Evolutionary conservation across 2,113 vertebrate genomes (phyloP), one percentile per base, ranked within the genome.

Genomic region (Hystrix brachyura): DNA sequence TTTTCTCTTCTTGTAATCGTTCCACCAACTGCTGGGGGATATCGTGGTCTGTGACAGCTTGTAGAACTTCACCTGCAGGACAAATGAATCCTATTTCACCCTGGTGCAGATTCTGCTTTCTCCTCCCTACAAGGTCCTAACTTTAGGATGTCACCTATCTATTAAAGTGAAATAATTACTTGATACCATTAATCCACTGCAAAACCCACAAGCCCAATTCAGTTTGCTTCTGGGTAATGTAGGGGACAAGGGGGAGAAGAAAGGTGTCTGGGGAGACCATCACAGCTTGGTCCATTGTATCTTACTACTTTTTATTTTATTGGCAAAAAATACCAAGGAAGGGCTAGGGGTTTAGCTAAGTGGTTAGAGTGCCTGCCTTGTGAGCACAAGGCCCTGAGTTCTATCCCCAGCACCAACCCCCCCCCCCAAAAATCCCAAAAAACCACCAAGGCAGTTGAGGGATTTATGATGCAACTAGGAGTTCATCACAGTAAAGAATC

Each of bases 21-120:
- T 99, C 99, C 93, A 99, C 99, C 96, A 99, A 98, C 98, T 99
- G 99, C 98, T 99, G 99, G 79, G 99, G 99, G 97, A 99, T 99
- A 98, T 99, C 99, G 65, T 99, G 99, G 91, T 99, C 99, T 0
- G 99, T 99, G 98, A 99, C 99, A 3, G 99, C 99, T 95, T 99
- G 99, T 67, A 99, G 98, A 67, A 99, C 99, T 97, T 99, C 99
- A 97, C 99, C 99, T 99, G 97, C 46, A 96, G 94, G 59, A 98
- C 38, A 92, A 88, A 95, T 0, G 46, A 46, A 91, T 43, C 92
- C 84, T 51, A 34, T 1, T 84, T 94, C 64, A 94, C 79, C 89
- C 67, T 76, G 59, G 38, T 34, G 46, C 32, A 5, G 27, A 53
- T 2, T 43, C 88, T 25, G 6, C 21, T 3, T 12, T 12, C 13